Percentiles rank a stretch among this genome's conserved stretches.
Evolutionary conservation across 2,113 vertebrate species (phyloP).

Genomic region (Brienomyrus longianalis): DNA sequence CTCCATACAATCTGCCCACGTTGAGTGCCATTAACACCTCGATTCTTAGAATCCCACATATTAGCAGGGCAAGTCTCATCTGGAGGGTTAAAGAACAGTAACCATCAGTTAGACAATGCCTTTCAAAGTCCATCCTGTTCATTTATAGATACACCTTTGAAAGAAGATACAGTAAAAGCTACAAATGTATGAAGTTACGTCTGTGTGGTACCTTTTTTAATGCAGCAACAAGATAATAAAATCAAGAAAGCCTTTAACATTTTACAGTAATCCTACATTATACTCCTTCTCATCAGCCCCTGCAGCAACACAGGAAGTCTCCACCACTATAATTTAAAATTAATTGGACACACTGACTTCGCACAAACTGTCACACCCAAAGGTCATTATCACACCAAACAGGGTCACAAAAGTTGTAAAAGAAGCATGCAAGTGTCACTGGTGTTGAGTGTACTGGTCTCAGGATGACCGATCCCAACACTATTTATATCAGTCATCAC

Average conservation of each 20-base stretch:
- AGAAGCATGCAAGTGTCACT: background rate
- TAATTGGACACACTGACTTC: background rate
- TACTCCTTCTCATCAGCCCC: background rate
- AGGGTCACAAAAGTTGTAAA: background rate
- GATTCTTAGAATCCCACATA: conserved; percentile 98
- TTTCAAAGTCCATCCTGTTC: background rate
- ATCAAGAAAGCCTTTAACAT: background rate
- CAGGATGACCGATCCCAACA: background rate
- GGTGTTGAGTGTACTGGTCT: background rate
- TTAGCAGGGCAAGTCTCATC: conserved; percentile 96
- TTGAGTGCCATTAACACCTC: conserved; percentile 93
- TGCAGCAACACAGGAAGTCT: background rate
- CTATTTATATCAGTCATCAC: background rate
- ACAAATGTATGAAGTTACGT: background rate
- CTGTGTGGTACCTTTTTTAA: background rate
- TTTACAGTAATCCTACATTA: background rate
- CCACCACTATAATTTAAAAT: background rate
- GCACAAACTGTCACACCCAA: background rate
- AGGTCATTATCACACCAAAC: background rate
- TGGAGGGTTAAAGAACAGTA: conserved; percentile 37
- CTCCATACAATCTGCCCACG: conserved; percentile 96
- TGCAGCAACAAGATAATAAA: background rate
- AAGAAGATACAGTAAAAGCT: background rate
- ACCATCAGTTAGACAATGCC: background rate
- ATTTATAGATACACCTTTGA: background rate